phyloP scores from a whole-genome alignment of 2,888 invertebrate genomes.

The Cephus pygmeus region DNA sequence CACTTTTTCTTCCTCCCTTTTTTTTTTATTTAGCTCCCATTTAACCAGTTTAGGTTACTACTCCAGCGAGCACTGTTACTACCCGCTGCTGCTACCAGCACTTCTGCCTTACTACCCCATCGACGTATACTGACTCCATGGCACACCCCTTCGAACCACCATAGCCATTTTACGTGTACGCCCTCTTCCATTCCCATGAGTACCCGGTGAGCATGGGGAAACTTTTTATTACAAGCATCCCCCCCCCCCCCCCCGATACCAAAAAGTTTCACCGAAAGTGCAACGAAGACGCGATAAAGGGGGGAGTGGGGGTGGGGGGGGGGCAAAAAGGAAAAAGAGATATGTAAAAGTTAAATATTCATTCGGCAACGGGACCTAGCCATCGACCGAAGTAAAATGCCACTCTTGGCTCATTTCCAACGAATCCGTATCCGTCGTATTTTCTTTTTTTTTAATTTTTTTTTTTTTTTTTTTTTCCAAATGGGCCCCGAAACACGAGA shows the following conservation, averaged over 20 bases:
- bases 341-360: slow-evolving; percentile 60
- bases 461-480: neutral
- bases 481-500: too few relatives aligned
- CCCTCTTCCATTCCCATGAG: too few relatives aligned
- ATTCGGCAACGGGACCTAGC: slow-evolving; percentile 43
- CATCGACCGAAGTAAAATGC: slow-evolving; percentile 15
- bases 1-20: too few relatives aligned
- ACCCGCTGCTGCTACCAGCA: too few relatives aligned
- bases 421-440: slow-evolving; percentile 13
- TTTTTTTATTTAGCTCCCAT: too few relatives aligned
- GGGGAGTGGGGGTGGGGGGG: slow-evolving; percentile 15
- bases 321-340: slow-evolving; percentile 33
- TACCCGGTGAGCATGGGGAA: slow-evolving; percentile 16
- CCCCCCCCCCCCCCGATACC: neutral
- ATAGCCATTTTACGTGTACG: slow-evolving; percentile 5
- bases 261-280: slow-evolving; percentile 9
- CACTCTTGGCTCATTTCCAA: slow-evolving; percentile 19
- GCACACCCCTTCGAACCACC: slow-evolving; percentile 17
- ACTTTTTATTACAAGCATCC: slow-evolving; percentile 10
- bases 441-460: slow-evolving; percentile 7
- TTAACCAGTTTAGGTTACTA: too few relatives aligned
- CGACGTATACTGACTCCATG: too few relatives aligned
- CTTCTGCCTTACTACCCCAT: too few relatives aligned
- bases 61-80: too few relatives aligned
- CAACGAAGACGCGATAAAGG: neutral